These are phyloP conservation scores for Drosophila falleni DNA, from an alignment of 2,888 invertebrate species.

Conservation along the genomic window DNA sequence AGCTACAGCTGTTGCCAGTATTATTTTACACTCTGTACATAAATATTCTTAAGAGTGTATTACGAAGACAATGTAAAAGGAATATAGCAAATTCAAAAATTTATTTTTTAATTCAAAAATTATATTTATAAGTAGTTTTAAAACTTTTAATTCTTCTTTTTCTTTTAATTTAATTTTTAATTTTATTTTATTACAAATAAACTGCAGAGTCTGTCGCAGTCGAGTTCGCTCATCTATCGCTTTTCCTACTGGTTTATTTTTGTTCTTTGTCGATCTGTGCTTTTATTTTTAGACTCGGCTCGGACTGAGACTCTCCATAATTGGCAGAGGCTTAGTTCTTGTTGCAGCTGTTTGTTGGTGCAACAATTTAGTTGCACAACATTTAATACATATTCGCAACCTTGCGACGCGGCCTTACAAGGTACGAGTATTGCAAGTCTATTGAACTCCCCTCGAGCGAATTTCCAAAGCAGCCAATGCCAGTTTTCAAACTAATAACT, in stretches of 20 bases:
- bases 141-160: too few relatives aligned
- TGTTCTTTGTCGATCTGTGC: conserved; percentile 6
- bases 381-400: conserved; percentile 28
- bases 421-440: conserved; percentile 37
- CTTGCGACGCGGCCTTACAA: conserved; percentile 56
- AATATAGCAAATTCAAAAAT: too few relatives aligned
- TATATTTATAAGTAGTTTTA: too few relatives aligned
- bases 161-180: too few relatives aligned
- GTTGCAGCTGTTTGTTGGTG: conserved; percentile 29
- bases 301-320: conserved; percentile 52
- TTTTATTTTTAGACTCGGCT: conserved; percentile 53
- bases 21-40: conserved; percentile 39
- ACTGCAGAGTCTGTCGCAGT: neutral
- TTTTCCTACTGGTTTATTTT: neutral
- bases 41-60: neutral
- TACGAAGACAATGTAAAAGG: neutral
- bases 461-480: conserved; percentile 37
- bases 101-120: too few relatives aligned
- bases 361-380: conserved; percentile 55
- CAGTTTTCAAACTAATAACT: conserved; percentile 21
- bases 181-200: neutral
- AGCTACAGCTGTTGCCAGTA: conserved; percentile 38
- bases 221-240: conserved; percentile 13
- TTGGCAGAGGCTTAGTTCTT: conserved; percentile 46
- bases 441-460: conserved; percentile 48